Evolutionary conservation across 2,113 vertebrate genomes (phyloP), one percentile per base, ranked within the genome.

Genomic region (Centropus unirufus): DNA sequence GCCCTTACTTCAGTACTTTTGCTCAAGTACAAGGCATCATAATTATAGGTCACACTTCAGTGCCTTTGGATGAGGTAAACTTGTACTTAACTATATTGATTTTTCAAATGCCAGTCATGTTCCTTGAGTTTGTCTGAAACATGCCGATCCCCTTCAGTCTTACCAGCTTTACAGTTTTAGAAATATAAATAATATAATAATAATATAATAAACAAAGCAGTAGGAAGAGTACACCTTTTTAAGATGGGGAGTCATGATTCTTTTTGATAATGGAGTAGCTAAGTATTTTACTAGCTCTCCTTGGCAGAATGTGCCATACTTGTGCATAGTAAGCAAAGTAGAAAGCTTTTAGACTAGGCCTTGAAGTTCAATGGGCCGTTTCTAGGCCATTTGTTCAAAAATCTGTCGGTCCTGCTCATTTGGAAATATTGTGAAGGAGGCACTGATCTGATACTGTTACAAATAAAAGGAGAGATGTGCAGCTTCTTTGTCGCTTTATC

Each of bases 1-100:
- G 12, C 46, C 49, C 26, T 49, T 73, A 17, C 22, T 79, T 27
- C 0, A 0, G 11, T 78, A 21, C 40, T 64, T 24, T 57, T 26
- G 9, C 23, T 85, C 15, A n/a, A 47, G 29, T 61, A 49, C 7
- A 66, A 80, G 40, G 27, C 29, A 77, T 49, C 52, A 15, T 81
- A 70, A 75, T 89, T 62, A 13, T 18, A 72, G 40, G 26, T 62
- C 21, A 17, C 36, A 40, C 54, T 80, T 69, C 2, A 2, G 8
- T 85, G 19, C 5, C 11, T 68, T 72, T 67, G 61, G 29, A 22
- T 32, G 62, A 66, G 36, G 22, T 32, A 67, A 81, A 54, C 22
- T 85, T 67, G 30, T 2, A 6, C 69, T 70, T 77, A 58, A n/a
- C 13, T 74, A 18, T 27, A 3, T 44, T 61, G 16, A 11, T 90